phyloP scores from a whole-genome alignment of 1,140 invertebrate species.

The Drosophila grimshawi region DNA sequence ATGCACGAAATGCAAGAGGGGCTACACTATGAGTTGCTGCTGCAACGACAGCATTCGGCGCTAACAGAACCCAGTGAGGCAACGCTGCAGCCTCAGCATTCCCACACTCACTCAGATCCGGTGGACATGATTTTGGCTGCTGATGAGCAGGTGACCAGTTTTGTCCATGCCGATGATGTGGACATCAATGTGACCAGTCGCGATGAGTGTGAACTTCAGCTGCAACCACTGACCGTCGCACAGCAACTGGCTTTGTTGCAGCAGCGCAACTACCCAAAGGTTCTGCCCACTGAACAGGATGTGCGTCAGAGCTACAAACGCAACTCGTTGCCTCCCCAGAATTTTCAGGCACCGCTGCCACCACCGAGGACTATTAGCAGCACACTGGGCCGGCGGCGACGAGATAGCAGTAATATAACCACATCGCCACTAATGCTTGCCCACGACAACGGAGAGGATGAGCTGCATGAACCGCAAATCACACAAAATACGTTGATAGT shows the following conservation, averaged over 20 bases:
- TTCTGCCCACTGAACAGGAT: slow-evolving; percentile 87
- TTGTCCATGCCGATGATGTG: slow-evolving; percentile 85
- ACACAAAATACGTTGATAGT: slow-evolving; percentile 85
- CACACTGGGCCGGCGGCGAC: slow-evolving; percentile 86
- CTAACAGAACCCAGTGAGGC: slow-evolving; percentile 69
- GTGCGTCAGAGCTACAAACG: slow-evolving; percentile 49
- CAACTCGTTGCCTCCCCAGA: slow-evolving; percentile 78
- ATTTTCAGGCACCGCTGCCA: slow-evolving; percentile 86
- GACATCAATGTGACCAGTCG: slow-evolving; percentile 91
- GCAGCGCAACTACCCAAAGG: slow-evolving; percentile 92
- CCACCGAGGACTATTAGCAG: slow-evolving; percentile 70
- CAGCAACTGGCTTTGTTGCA: slow-evolving; percentile 90
- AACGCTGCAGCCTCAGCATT: slow-evolving; percentile 35
- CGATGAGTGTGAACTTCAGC: slow-evolving; percentile 71
- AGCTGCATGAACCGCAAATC: slow-evolving; percentile 83
- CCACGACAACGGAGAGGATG: slow-evolving; percentile 81
- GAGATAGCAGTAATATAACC: slow-evolving; percentile 77
- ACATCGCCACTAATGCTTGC: slow-evolving; percentile 85
- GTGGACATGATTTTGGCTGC: slow-evolving; percentile 85
- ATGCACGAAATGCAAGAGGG: slow-evolving; percentile 57
- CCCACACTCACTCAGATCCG: slow-evolving; percentile 90
- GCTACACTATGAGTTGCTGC: slow-evolving; percentile 65
- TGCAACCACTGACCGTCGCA: slow-evolving; percentile 86
- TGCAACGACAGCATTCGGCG: slow-evolving; percentile 73
- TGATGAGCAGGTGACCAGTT: slow-evolving; percentile 85